These are phyloP conservation scores for Odontophorus gujanensis DNA, from an alignment of 2,113 vertebrate genomes.

Conservation along the genomic window DNA sequence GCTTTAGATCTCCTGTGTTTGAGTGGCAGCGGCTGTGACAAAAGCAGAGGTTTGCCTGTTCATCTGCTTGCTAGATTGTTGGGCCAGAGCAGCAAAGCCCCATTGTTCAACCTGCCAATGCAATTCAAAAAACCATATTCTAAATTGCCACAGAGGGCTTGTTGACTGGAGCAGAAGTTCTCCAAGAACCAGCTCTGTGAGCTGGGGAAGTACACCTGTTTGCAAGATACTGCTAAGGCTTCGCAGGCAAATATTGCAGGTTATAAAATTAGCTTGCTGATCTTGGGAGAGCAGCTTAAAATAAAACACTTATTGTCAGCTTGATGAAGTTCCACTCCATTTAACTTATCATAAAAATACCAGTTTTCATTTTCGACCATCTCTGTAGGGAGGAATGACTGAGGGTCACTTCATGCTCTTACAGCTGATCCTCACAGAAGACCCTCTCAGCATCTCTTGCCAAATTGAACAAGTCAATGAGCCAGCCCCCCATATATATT, in stretches of 20 bases:
- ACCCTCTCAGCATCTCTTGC: neutral
- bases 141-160: neutral
- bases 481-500: neutral
- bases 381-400: neutral
- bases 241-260: neutral
- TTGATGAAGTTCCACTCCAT: conserved; percentile 13
- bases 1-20: conserved; percentile 2
- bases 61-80: neutral
- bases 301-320: neutral
- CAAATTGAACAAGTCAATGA: neutral
- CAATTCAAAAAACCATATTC: neutral
- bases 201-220: neutral
- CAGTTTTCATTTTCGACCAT: neutral
- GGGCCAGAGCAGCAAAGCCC: neutral
- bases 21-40: neutral
- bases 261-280: neutral
- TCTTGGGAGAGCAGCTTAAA: neutral
- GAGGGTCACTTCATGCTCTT: neutral
- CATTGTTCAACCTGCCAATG: neutral
- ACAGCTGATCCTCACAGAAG: neutral
- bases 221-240: neutral
- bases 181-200: neutral
- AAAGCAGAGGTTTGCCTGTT: conserved; percentile 23
- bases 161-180: neutral
- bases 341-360: neutral